Base-by-base conservation (phyloP, 2,113 vertebrate genomes). In the Elephas maximus region DNA sequence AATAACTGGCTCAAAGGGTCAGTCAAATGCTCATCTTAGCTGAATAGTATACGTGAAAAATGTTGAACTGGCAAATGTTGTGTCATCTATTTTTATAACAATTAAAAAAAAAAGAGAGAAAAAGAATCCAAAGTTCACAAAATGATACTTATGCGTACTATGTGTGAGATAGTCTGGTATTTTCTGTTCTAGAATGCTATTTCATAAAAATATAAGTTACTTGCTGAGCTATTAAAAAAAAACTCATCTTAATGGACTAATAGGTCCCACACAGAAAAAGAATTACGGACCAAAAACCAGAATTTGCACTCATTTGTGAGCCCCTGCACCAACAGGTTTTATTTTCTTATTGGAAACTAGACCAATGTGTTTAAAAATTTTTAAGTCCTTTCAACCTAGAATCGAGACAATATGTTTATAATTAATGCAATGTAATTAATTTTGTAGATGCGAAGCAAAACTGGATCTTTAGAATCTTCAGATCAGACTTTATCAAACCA, bases 341-440 rank as follows among this genome's bases (percentile, higher is more conserved):
- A 26, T 44, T 51, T 73, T 44, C 48, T 80, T 44, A 21, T 12
- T 87, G 53, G 63, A 90, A 87, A 90, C 53, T 3, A 23, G 90
- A 76, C 30, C 26, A 90, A 20, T 62, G 6, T 91, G 23, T 86
- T 97, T 95, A 67, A 93, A 87, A 95, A 53, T 87, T 67, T 37
- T 0, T 28, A 91, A 88, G 18, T 62, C 33, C 11, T 51, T 96
- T 87, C 71, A 76, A 76, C 65, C 57, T 23, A 65, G 62, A 88
- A 73, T 91, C 4, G 30, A 84, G 82, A 44, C 26, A 80, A 20
- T 78, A 24, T 92, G 7, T 94, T 92, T 92, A 24, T 23, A 74
- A 41, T 74, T 41, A 74, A 74, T 73, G 71, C 15, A 69, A 73
- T 83, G 5, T 82, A 80, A 88, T 96, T 94, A 73, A 92, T n/a